phyloP scores from a whole-genome alignment of 2,113 vertebrate genomes.

The Ifrita kowaldi region DNA sequence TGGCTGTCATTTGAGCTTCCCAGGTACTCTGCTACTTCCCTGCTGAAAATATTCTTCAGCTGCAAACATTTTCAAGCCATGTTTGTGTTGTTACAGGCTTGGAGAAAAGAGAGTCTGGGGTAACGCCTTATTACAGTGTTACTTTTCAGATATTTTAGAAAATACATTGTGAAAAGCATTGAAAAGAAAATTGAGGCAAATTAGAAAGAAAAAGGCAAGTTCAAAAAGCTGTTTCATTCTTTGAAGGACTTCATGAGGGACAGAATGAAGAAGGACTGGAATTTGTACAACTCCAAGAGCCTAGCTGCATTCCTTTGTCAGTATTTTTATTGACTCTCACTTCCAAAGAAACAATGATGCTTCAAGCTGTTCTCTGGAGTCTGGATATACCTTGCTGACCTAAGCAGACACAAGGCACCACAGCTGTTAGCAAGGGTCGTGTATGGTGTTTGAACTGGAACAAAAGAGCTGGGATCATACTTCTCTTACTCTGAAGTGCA shows the following conservation, averaged over 20 bases:
- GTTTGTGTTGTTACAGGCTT: neutral
- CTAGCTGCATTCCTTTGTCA: slow-evolving; percentile 2
- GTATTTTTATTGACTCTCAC: slow-evolving; percentile 23
- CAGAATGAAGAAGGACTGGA: neutral
- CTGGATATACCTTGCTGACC: neutral
- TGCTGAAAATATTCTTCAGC: neutral
- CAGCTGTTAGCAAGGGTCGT: neutral
- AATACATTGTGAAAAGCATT: neutral
- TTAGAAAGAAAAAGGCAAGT: neutral
- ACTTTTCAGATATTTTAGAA: neutral
- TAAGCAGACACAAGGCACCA: neutral
- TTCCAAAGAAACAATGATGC: neutral
- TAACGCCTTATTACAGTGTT: neutral
- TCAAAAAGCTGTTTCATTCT: neutral
- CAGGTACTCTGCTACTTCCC: neutral
- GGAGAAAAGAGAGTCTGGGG: neutral
- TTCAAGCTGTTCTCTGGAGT: neutral
- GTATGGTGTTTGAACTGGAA: neutral
- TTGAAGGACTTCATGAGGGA: neutral
- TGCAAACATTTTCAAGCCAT: neutral
- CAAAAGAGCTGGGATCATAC: neutral
- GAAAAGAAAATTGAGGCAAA: neutral
- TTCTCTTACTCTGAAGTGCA: neutral
- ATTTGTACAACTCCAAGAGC: neutral
- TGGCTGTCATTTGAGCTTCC: neutral